Evolutionary conservation across 1,140 invertebrate species (phyloP).

Genomic region (Oppia nitens): DNA sequence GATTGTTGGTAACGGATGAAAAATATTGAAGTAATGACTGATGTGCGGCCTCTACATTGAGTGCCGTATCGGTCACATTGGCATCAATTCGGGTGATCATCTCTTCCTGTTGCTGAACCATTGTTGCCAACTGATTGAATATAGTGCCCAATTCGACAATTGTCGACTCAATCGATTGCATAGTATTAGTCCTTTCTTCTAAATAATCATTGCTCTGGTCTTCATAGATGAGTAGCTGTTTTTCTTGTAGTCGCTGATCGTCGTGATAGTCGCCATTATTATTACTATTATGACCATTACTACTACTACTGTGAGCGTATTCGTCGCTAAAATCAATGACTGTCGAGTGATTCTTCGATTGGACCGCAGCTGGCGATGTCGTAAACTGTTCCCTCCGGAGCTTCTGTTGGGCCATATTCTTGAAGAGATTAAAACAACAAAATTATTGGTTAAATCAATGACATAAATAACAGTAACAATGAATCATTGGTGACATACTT

Average conservation of each 20-base stretch:
- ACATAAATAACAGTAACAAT: background rate
- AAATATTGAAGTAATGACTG: conserved; percentile 95
- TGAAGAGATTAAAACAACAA: conserved; percentile 18
- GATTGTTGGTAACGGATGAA: conserved; percentile 86
- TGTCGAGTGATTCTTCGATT: conserved; percentile 20
- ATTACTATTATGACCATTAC: background rate
- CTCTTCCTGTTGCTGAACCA: conserved; percentile 99
- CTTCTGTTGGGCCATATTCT: conserved; percentile 94
- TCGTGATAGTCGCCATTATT: conserved; percentile 3
- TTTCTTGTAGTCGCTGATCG: conserved; percentile 10
- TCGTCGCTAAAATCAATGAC: conserved; percentile 28
- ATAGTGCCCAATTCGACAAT: conserved; percentile 98
- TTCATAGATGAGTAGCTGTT: conserved; percentile 13
- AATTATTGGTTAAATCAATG: background rate
- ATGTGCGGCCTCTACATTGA: conserved; percentile 96
- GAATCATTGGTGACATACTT: conserved; percentile 34
- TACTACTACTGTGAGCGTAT: background rate
- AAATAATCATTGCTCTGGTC: conserved; percentile 58
- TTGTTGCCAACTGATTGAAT: conserved; percentile 90
- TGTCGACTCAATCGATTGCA: conserved; percentile 98
- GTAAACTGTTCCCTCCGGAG: conserved; percentile 83
- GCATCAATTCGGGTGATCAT: conserved; percentile 81
- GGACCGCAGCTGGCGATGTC: conserved; percentile 37
- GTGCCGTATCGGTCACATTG: conserved; percentile 83
- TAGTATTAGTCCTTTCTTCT: conserved; percentile 80